Evolutionary conservation across 2,888 invertebrate genomes (phyloP).

Genomic region (Tryphoninae sp.): DNA sequence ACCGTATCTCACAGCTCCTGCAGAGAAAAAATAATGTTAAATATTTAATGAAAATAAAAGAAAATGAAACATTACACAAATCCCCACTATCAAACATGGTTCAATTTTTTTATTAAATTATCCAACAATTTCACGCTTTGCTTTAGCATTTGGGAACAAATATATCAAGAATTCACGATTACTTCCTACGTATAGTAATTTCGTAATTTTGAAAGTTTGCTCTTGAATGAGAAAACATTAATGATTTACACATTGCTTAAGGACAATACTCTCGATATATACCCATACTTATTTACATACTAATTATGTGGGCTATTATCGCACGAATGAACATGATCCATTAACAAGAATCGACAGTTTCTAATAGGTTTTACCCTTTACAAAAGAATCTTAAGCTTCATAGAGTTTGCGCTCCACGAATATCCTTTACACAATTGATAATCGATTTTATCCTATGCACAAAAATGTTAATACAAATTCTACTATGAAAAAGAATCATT

Average conservation of each 20-base stretch:
- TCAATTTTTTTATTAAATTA: too few relatives aligned
- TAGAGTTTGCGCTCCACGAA: background rate
- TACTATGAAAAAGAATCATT: background rate
- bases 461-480: background rate
- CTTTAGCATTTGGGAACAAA: too few relatives aligned
- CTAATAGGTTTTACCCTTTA: conserved; percentile 2
- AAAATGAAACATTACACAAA: too few relatives aligned
- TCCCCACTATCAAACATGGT: too few relatives aligned
- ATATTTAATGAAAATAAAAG: too few relatives aligned
- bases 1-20: too few relatives aligned
- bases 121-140: too few relatives aligned
- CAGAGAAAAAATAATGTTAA: too few relatives aligned
- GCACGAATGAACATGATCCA: conserved; percentile 6
- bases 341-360: conserved; percentile 23
- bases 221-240: too few relatives aligned
- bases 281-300: conserved; percentile 3
- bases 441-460: background rate
- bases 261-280: background rate
- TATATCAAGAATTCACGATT: too few relatives aligned
- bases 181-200: too few relatives aligned
- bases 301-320: background rate
- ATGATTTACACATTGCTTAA: background rate
- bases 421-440: background rate
- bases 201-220: too few relatives aligned
- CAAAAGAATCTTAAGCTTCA: background rate